These are phyloP conservation scores for Tyto alba DNA, from an alignment of 2,113 vertebrate species.

Conservation along the genomic window DNA sequence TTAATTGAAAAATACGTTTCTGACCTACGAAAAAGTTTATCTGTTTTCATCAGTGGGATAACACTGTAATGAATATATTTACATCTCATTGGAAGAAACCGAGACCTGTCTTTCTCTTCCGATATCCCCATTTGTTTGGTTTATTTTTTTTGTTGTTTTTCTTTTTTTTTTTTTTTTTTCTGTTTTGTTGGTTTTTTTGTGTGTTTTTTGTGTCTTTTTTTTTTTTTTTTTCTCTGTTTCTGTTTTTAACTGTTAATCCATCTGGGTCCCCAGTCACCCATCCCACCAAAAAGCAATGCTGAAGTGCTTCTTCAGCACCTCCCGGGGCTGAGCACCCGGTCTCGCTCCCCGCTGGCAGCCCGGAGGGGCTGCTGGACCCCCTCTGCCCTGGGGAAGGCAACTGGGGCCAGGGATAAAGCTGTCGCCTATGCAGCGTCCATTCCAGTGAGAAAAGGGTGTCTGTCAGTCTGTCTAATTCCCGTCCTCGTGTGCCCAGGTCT, in stretches of 20 bases:
- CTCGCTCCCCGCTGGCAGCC: not conserved
- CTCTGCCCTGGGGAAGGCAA: not conserved
- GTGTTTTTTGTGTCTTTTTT: too few species aligned
- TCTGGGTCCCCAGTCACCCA: not conserved
- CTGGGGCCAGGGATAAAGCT: not conserved
- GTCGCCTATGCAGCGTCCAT: not conserved
- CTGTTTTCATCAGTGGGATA: slow-evolving; percentile 66
- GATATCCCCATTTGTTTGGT: not conserved
- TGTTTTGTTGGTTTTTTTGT: not conserved
- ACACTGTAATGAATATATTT: slow-evolving; percentile 73
- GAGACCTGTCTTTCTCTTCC: not conserved
- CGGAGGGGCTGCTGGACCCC: not conserved
- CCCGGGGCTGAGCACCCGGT: rapidly evolving
- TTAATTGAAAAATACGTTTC: slow-evolving; percentile 69
- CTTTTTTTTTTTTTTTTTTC: not conserved
- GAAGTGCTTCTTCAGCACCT: not conserved
- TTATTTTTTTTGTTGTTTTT: not conserved
- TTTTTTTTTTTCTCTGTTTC: not conserved
- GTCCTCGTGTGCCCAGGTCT: not conserved
- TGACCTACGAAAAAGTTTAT: slow-evolving; percentile 65
- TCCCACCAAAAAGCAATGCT: not conserved
- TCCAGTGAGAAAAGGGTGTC: not conserved
- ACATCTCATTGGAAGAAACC: slow-evolving; percentile 65
- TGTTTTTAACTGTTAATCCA: not conserved
- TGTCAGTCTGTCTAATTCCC: not conserved